These are phyloP conservation scores for Mesorhabditis sp. DNA, from an alignment of 2,888 invertebrate genomes.

Conservation along the genomic window DNA sequence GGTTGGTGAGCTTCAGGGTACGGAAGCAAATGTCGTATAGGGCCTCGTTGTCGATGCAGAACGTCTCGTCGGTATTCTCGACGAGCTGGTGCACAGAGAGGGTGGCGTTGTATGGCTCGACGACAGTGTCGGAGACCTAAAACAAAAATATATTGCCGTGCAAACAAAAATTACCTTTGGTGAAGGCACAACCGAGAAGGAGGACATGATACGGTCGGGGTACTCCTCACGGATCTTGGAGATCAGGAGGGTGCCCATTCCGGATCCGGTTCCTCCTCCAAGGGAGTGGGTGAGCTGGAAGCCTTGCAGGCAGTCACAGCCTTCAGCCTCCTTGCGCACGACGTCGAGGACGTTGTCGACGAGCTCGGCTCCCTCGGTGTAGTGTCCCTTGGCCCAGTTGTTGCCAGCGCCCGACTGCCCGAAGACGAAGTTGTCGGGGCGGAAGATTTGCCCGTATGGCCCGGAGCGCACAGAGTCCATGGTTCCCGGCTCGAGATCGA, in stretches of 20 bases:
- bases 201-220: slow-evolving; percentile 95
- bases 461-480: slow-evolving; percentile 93
- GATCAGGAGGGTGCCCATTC: slow-evolving; percentile 82
- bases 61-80: slow-evolving; percentile 57
- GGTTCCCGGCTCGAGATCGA: slow-evolving; percentile 90
- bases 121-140: slow-evolving; percentile 26
- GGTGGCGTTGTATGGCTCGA: slow-evolving; percentile 61
- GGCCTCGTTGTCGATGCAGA: slow-evolving; percentile 64
- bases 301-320: slow-evolving; percentile 80
- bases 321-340: slow-evolving; percentile 73
- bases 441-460: slow-evolving; percentile 70
- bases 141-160: not conserved
- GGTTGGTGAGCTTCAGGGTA: slow-evolving; percentile 66
- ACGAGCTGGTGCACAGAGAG: slow-evolving; percentile 63
- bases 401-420: slow-evolving; percentile 80
- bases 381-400: slow-evolving; percentile 84
- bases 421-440: slow-evolving; percentile 90
- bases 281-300: slow-evolving; percentile 82
- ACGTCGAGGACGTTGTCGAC: slow-evolving; percentile 67
- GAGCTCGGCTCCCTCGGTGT: slow-evolving; percentile 78
- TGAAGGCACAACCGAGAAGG: slow-evolving; percentile 84
- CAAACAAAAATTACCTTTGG: slow-evolving; percentile 65
- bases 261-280: slow-evolving; percentile 80
- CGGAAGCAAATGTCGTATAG: slow-evolving; percentile 66
- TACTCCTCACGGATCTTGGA: slow-evolving; percentile 94